These are phyloP conservation scores for Cyphomyrmex costatus DNA, from an alignment of 1,140 invertebrate genomes.

Conservation along the genomic window DNA sequence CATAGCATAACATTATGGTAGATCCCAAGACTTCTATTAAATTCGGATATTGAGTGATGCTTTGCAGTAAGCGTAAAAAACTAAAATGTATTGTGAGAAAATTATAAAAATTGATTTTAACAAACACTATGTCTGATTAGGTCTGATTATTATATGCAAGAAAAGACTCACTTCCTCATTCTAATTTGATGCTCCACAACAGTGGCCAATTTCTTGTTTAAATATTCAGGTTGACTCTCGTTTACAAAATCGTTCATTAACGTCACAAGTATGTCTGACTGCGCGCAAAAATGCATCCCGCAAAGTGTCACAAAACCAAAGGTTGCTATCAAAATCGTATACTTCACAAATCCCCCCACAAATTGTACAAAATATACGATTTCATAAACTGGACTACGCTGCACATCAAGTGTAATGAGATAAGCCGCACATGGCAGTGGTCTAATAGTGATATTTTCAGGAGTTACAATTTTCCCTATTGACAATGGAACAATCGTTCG, in stretches of 20 bases:
- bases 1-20: constrained; percentile 75
- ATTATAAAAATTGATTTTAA: not conserved
- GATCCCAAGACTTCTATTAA: constrained; percentile 65
- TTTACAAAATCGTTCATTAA: constrained; percentile 54
- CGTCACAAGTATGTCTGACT: constrained; percentile 56
- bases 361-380: constrained; percentile 34
- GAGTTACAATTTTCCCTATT: constrained; percentile 51
- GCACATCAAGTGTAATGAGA: constrained; percentile 62
- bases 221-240: not conserved
- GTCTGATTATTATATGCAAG: not conserved
- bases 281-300: constrained; percentile 64
- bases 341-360: constrained; percentile 60
- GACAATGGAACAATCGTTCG: constrained; percentile 64
- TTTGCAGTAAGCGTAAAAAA: constrained; percentile 56
- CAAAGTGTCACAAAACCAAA: constrained; percentile 63
- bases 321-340: constrained; percentile 25
- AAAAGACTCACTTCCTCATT: constrained; percentile 27
- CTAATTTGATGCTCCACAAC: constrained; percentile 64
- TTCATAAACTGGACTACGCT: constrained; percentile 64
- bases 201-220: constrained; percentile 4
- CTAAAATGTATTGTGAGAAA: constrained; percentile 24
- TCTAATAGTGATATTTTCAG: constrained; percentile 65
- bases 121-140: not conserved
- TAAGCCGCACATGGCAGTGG: constrained; percentile 42
- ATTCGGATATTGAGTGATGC: constrained; percentile 63